Evolutionary conservation across 2,113 vertebrate genomes (phyloP).

Genomic region (Tenebrosternarchus preto): DNA sequence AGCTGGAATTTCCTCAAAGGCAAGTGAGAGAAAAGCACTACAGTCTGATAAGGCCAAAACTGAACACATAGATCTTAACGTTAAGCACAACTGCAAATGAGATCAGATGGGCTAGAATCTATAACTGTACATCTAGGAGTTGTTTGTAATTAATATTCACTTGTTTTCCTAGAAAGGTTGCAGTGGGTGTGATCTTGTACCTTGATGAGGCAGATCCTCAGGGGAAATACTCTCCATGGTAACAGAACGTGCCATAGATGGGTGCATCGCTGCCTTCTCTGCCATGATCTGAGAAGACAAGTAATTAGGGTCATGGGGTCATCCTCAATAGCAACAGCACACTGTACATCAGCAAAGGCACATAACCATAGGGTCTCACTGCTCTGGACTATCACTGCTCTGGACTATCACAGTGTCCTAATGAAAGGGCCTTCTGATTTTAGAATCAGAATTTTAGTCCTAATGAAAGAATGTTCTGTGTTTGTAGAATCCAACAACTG

Average conservation of each 20-base stretch:
- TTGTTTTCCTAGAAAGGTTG: too few relatives aligned
- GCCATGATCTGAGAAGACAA: conserved; percentile 78
- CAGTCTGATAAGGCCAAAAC: too few relatives aligned
- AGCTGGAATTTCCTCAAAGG: too few relatives aligned
- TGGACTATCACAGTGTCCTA: not conserved
- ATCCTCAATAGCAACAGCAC: not conserved
- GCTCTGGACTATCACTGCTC: not conserved
- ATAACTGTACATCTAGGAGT: too few relatives aligned
- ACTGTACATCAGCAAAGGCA: not conserved
- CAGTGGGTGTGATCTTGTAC: conserved; percentile 65
- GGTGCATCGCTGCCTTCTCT: conserved; percentile 72
- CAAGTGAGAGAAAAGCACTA: too few relatives aligned
- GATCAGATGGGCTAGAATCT: too few relatives aligned
- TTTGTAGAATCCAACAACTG: not conserved
- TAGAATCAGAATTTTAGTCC: too few relatives aligned
- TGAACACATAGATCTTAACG: too few relatives aligned
- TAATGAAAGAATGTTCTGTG: not conserved
- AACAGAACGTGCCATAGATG: conserved; percentile 66
- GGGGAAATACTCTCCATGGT: conserved; percentile 80
- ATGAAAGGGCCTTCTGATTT: too few relatives aligned
- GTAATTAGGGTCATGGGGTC: not conserved
- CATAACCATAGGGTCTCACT: not conserved
- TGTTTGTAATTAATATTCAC: too few relatives aligned
- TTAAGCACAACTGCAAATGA: too few relatives aligned
- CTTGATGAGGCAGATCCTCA: conserved; percentile 84